Evolutionary conservation across 2,797 vertebrate genomes (phyloP).

Genomic region (Danio tinwini): DNA sequence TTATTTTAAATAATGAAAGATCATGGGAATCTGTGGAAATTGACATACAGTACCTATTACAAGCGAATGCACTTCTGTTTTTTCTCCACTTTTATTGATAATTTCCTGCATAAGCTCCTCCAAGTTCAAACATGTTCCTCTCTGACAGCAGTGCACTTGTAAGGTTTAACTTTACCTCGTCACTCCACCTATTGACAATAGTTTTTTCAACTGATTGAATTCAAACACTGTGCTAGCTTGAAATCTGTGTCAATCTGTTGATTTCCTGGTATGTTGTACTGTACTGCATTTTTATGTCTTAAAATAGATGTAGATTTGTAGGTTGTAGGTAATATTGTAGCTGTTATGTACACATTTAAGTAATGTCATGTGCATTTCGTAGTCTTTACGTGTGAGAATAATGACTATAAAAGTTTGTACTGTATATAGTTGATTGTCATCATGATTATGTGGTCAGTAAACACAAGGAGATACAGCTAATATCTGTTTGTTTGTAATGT

Average conservation of each 20-base stretch:
- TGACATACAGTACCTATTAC: neutral
- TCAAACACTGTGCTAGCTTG: neutral
- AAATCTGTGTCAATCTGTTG: constrained; percentile 12
- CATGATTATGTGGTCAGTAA: constrained; percentile 13
- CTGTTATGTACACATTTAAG: constrained; percentile 17
- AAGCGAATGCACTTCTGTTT: constrained; percentile 43
- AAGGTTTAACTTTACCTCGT: constrained; percentile 1
- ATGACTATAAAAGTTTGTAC: neutral
- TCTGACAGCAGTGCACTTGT: neutral
- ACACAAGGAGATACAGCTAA: neutral
- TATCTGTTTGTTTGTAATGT: neutral
- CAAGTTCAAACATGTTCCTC: neutral
- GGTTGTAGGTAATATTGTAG: neutral
- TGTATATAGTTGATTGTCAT: neutral
- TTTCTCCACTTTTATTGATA: constrained; percentile 1
- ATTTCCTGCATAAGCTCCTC: neutral
- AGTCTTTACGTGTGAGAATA: neutral
- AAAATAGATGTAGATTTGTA: neutral
- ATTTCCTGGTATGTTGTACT: constrained; percentile 47
- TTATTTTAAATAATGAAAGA: no score
- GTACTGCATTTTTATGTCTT: neutral
- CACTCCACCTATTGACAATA: constrained; percentile 13
- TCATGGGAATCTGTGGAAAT: no score
- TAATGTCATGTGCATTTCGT: neutral
- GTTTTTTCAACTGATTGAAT: constrained; percentile 2